Evolutionary conservation across 2,797 vertebrate species (phyloP), one percentile per base, ranked within the genome.

Genomic region (Lutjanus campechanus): DNA sequence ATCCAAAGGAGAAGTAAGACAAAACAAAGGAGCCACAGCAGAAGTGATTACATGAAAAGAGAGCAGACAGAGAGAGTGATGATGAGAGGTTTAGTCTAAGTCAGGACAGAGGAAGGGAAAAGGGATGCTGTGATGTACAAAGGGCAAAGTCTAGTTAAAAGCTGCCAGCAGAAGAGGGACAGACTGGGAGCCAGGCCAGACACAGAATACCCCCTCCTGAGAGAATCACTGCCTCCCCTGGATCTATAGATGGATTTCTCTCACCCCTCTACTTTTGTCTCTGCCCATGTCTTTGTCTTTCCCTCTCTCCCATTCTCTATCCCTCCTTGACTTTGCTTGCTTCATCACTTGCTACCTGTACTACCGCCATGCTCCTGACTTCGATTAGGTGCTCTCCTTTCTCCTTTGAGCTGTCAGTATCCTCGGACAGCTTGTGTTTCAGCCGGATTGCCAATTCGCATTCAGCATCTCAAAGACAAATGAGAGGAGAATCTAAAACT

Each of bases 221-320:
- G 85, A 88, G 73, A 82, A 80, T 54, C 65, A 41, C 75, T 44
- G 63, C 76, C 61, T 81, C 20, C 60, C 20, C 43, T 47, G 29
- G 71, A 89, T 89, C 86, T 75, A 84, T 85, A 79, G 36, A 88
- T 84, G 80, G 91, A 84, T 90, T 78, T 36, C 71, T 76, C 40
- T 73, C 58, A 25, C 59, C 71, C 41, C 73, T 85, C 64, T 84
- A 81, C 83, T 69, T 84, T 53, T 74, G 76, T 77, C 82, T 71
- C 41, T 36, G 16, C 59, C 47, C 43, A 68, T 81, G 81, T 64
- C 77, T 77, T 17, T 6, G 13, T 59, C 58, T 55, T 11, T 56
- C 55, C 36, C 66, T 64, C 60, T 53, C 41, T 44, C 16, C 43
- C 51, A 25, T 50, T 43, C 47, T 56, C 36, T 20, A 41, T 22